A percentile compares a stretch with the other conserved stretches of the same genome.
Evolutionary conservation across 2,888 invertebrate species (phyloP).

Genomic region (Leptopterna dolabrata): DNA sequence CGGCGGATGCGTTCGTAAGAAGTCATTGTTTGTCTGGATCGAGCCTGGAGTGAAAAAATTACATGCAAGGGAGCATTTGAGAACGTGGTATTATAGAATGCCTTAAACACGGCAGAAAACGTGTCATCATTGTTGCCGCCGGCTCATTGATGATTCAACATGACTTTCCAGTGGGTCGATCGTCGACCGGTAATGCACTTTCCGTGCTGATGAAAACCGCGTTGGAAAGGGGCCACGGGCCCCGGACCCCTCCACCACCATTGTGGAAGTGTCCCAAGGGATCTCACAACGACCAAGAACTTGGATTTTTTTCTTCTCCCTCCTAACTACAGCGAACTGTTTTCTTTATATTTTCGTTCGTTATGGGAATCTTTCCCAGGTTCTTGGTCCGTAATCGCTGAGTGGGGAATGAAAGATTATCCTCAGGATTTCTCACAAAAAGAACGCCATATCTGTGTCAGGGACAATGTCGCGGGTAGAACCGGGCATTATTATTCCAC

Average conservation of each 20-base stretch:
- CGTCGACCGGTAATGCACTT: not conserved
- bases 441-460: not conserved
- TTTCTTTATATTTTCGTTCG: not conserved
- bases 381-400: not conserved
- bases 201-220: not conserved
- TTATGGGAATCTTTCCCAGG: not conserved
- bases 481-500: too few relatives aligned
- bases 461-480: slow-evolving; percentile 1
- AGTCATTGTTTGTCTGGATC: not conserved
- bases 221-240: not conserved
- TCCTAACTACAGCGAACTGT: not conserved
- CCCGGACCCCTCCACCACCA: not conserved
- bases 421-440: not conserved
- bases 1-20: not conserved
- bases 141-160: not conserved
- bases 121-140: not conserved
- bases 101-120: not conserved
- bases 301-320: not conserved
- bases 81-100: not conserved
- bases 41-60: not conserved
- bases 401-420: not conserved
- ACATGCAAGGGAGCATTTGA: not conserved
- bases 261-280: not conserved
- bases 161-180: not conserved
- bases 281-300: not conserved